A percentile compares a stretch with the other conserved stretches of the same genome.
These are phyloP conservation scores for Caenorhabditis sp. DNA, from an alignment of 2,888 invertebrate genomes.

Conservation along the genomic window DNA sequence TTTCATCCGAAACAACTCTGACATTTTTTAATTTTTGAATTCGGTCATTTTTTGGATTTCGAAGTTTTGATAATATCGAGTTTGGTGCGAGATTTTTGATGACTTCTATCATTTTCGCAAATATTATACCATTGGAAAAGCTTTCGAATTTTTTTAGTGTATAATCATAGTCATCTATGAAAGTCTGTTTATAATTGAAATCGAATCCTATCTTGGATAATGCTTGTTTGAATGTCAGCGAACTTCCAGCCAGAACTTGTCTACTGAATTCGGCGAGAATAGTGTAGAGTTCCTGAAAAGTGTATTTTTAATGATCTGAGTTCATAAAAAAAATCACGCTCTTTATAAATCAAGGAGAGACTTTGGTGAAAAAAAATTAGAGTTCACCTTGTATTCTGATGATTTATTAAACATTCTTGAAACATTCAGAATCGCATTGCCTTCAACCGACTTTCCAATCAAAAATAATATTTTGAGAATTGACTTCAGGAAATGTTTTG, in stretches of 20 bases:
- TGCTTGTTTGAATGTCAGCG: slow-evolving; percentile 21
- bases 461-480: slow-evolving; percentile 36
- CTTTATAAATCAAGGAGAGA: no score
- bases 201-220: slow-evolving; percentile 39
- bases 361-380: no score
- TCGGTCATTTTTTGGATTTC: slow-evolving; percentile 33
- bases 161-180: slow-evolving; percentile 49
- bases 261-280: slow-evolving; percentile 37
- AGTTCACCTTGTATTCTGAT: slow-evolving; percentile 30
- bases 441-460: slow-evolving; percentile 23
- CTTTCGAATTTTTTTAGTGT: slow-evolving; percentile 20
- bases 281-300: slow-evolving; percentile 31
- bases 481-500: slow-evolving; percentile 32
- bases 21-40: slow-evolving; percentile 50
- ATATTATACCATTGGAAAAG: slow-evolving; percentile 45
- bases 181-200: slow-evolving; percentile 33
- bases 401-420: slow-evolving; percentile 35
- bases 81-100: slow-evolving; percentile 15
- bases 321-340: no score
- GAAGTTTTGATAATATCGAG: slow-evolving; percentile 10
- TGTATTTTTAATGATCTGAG: no score
- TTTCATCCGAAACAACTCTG: slow-evolving; percentile 28
- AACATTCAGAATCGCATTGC: slow-evolving; percentile 22
- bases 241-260: slow-evolving; percentile 39
- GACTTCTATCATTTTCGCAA: slow-evolving; percentile 43